These are phyloP conservation scores for Phalacrocorax brasilianus DNA, from an alignment of 2,113 vertebrate genomes.

Conservation along the genomic window DNA sequence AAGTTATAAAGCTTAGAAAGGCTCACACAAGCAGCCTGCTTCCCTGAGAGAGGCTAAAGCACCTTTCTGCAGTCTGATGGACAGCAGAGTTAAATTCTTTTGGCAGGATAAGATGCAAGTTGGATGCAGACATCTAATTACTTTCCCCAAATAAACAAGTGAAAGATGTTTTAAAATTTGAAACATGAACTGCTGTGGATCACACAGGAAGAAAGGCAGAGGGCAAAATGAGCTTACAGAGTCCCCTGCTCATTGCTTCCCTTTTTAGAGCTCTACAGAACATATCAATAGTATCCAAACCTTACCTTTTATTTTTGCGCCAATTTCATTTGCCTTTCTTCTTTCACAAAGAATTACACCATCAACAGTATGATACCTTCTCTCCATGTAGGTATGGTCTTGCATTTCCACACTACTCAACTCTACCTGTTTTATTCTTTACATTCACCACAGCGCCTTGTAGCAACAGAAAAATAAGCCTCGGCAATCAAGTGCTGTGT, in stretches of 20 bases:
- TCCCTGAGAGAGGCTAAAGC: background rate
- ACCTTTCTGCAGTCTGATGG: background rate
- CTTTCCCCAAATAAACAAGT: background rate
- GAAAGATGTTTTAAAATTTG: background rate
- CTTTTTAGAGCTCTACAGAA: background rate
- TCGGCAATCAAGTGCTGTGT: background rate
- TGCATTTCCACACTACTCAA: background rate
- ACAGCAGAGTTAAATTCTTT: background rate
- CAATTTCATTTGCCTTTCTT: background rate
- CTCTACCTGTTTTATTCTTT: background rate
- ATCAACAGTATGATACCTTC: background rate
- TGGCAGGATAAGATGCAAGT: background rate
- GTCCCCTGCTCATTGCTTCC: background rate
- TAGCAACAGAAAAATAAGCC: background rate
- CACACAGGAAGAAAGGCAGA: background rate
- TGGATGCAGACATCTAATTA: background rate
- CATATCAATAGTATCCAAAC: background rate
- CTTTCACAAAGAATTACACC: background rate
- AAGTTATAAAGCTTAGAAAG: background rate
- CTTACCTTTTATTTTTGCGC: background rate
- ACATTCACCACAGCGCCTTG: background rate
- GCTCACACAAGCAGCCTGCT: background rate
- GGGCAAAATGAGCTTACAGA: background rate
- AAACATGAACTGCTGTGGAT: background rate
- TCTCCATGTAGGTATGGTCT: background rate